Evolutionary conservation across 1,140 invertebrate genomes (phyloP), one percentile per base, ranked within the genome.

Genomic region (Stegodyphus mimosarum): DNA sequence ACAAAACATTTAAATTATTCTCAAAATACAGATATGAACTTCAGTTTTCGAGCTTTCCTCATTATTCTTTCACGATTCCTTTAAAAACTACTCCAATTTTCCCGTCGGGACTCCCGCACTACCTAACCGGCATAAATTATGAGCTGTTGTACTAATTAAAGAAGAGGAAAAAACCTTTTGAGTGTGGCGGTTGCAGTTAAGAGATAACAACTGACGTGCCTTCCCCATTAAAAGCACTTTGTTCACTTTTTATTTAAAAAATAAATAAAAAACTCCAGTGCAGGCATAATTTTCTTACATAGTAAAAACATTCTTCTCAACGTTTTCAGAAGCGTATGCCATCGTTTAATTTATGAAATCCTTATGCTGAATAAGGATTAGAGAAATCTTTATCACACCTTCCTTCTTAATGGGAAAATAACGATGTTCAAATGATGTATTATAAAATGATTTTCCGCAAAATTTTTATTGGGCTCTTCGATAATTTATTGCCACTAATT

Each of bases 91-190:
- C 63, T 13, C 5, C 63, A 64, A 17, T 64, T 64, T 64, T 15
- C 63, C 13, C 55, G 55, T 33, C 33, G 33, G 33, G 33, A 1
- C 33, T 33, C 1, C 33, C 33, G 3, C 33, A 1, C 33, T 33
- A 33, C 33, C 33, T 33, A 33, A 53, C 13, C 17, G 73, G 73
- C 18, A 75, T 75, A 75, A 75, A 75, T 75, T 75, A 75, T 75
- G 60, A 75, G 73, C 73, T 75, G 52, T 75, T 75, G 60, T 75
- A 60, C 73, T 75, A 75, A 75, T 75, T 75, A 60, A 18, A 17
- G 17, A 48, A 5, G 48, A 7, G 5, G 6, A 55, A 60, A 69
- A 60, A 6, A 15, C n/a, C 17, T 60, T 18, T 69, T 69, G 73
- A 63, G 17, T 50, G 33, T 33, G 52, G 17, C 13, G n/a, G 10